Evolutionary conservation across 2,113 vertebrate species (phyloP), one percentile per base, ranked within the genome.

Genomic region (Brachionichthys hirsutus): DNA sequence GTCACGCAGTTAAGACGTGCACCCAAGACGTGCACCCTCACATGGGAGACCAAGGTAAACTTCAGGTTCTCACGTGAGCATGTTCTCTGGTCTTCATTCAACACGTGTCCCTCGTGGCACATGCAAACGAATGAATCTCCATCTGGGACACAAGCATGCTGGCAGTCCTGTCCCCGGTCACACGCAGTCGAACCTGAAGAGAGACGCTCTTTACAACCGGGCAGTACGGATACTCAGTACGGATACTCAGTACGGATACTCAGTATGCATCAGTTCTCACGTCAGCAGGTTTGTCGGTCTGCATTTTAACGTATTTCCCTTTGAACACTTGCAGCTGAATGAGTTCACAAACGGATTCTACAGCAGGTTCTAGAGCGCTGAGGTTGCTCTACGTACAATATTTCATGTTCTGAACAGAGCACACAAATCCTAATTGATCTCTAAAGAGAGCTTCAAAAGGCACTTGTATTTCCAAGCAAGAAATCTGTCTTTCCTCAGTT

Each of bases 71-170:
- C 12, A 40, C 12, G 36, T 40, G 36, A 49, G 20, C 59, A 69
- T 1, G 59, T 36, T 68, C 88, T 90, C 55, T 57, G 24, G 51
- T 93, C 89, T 64, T 77, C 56, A 44, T 90, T 92, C 73, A 93
- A 66, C 18, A 65, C 62, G 40, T 78, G 8, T 30, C 24, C 24
- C 24, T 30, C 77, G 0, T 36, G 82, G 82, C 92, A 94, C 59
- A 84, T 79, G 57, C 92, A 93, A 42, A 73, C 52, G 14, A 90
- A 80, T 0, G 76, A 92, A 8, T 77, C 67, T 0, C 77, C 80
- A 54, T 58, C 85, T 9, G 64, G 87, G 64, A 90, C 85, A 65
- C 90, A 94, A 54, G 91, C 62, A 15, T 92, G 92, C 40, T 93
- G 82, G 54, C 92, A 94, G 17, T 83, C 83, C 1, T 89, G 90